Evolutionary conservation across 2,113 vertebrate species (phyloP).

Genomic region (Plecturocebus donacophilus): DNA sequence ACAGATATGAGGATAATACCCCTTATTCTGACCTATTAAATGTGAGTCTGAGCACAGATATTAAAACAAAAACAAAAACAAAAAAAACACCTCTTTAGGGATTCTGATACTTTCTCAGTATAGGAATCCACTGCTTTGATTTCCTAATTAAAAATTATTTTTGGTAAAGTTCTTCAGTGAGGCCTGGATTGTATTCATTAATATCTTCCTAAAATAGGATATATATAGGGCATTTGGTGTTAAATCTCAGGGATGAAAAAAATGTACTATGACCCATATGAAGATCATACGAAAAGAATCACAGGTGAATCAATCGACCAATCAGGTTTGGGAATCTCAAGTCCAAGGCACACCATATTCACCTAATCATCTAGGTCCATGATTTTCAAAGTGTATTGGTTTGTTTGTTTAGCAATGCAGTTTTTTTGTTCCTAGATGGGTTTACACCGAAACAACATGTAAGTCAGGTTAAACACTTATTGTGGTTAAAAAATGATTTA

Average conservation of each 20-base stretch:
- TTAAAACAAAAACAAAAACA: neutral
- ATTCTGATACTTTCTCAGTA: neutral
- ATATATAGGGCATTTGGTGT: neutral
- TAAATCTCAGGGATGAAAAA: neutral
- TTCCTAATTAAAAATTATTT: neutral
- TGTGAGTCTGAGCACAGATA: neutral
- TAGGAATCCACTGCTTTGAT: neutral
- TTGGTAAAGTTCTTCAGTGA: neutral
- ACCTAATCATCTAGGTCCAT: neutral
- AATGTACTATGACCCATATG: neutral
- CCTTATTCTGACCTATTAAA: neutral
- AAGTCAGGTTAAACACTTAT: neutral
- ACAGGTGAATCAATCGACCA: neutral
- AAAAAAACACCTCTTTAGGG: neutral
- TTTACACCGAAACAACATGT: neutral
- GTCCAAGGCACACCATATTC: neutral
- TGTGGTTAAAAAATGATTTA: conserved; percentile 1
- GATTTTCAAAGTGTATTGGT: neutral
- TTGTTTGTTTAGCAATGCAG: neutral
- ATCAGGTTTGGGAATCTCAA: neutral
- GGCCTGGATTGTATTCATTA: neutral
- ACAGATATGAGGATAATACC: neutral
- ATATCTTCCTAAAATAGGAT: neutral
- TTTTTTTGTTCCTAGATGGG: neutral
- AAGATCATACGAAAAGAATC: neutral